Percentiles rank a stretch among this genome's conserved stretches.
phyloP scores from a whole-genome alignment of 2,888 invertebrate species.

The Scrobipalpa atriplicella region DNA sequence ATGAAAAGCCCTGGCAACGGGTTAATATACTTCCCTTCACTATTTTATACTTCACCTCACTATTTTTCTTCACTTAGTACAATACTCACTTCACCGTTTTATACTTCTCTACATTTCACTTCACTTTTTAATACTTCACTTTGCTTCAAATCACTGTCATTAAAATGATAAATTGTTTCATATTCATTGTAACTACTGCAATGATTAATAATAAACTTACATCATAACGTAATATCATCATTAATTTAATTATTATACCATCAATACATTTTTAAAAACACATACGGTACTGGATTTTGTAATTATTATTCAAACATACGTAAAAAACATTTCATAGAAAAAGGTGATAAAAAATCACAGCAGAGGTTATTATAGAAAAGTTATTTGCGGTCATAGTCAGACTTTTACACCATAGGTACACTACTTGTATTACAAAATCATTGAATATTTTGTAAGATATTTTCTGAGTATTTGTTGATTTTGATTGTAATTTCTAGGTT shows the following conservation, averaged over 20 bases:
- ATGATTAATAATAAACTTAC: constrained; percentile 8
- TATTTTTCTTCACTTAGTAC: constrained; percentile 6
- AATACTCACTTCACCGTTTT: background rate
- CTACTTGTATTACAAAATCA: too few relatives aligned
- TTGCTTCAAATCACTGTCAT: constrained; percentile 1
- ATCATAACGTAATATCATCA: background rate
- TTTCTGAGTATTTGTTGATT: background rate
- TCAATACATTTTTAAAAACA: too few relatives aligned
- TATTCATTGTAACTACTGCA: background rate
- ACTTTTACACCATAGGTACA: background rate
- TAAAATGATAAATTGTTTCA: background rate
- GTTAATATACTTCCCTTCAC: constrained; percentile 45
- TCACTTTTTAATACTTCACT: background rate
- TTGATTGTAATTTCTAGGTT: constrained; percentile 52
- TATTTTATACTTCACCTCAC: constrained; percentile 21
- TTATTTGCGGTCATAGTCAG: background rate
- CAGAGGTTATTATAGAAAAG: too few relatives aligned
- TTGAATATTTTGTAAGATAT: too few relatives aligned
- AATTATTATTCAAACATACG: too few relatives aligned
- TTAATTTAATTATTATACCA: background rate
- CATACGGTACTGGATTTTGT: too few relatives aligned
- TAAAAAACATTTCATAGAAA: too few relatives aligned
- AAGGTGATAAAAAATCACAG: too few relatives aligned
- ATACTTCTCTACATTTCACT: background rate
- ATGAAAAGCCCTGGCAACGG: constrained; percentile 72